These are phyloP conservation scores for Pseudoips prasinana DNA, from an alignment of 2,888 invertebrate species.

Conservation along the genomic window DNA sequence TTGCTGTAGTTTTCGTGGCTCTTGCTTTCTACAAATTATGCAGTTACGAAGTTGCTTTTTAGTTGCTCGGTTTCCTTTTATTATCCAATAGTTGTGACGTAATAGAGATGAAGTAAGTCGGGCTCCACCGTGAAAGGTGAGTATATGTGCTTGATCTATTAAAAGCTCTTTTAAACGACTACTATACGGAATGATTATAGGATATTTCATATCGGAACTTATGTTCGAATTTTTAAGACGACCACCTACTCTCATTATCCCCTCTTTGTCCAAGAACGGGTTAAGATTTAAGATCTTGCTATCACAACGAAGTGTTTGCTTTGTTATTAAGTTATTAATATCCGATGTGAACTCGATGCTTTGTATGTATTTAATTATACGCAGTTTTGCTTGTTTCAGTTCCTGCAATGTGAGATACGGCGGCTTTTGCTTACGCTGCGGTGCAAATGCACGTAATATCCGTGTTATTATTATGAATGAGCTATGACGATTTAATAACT, in stretches of 20 bases:
- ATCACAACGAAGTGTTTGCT: constrained; percentile 1
- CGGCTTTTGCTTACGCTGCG: neutral
- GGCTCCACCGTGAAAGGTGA: constrained; percentile 12
- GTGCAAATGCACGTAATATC: constrained; percentile 1
- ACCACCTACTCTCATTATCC: constrained; percentile 10
- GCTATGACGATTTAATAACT: constrained; percentile 7
- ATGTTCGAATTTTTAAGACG: constrained; percentile 1
- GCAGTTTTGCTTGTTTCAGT: constrained; percentile 5
- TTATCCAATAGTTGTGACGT: constrained; percentile 7
- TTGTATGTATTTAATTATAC: constrained; percentile 6
- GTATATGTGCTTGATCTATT: constrained; percentile 9
- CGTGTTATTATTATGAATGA: constrained; percentile 6
- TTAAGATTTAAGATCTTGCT: constrained; percentile 5
- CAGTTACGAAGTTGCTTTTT: constrained; percentile 2
- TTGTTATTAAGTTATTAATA: constrained; percentile 3
- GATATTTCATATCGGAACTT: neutral
- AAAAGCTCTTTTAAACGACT: constrained; percentile 2
- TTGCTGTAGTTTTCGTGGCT: constrained; percentile 1
- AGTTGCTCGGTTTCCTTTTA: constrained; percentile 2
- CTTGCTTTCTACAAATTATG: neutral
- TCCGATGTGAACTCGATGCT: constrained; percentile 2
- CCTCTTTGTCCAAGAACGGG: constrained; percentile 6
- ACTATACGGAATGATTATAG: constrained; percentile 2
- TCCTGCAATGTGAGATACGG: constrained; percentile 10
- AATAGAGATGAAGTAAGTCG: constrained; percentile 6